Base-by-base conservation (phyloP, 2,888 invertebrate genomes). In the Trisateles emortualis region DNA sequence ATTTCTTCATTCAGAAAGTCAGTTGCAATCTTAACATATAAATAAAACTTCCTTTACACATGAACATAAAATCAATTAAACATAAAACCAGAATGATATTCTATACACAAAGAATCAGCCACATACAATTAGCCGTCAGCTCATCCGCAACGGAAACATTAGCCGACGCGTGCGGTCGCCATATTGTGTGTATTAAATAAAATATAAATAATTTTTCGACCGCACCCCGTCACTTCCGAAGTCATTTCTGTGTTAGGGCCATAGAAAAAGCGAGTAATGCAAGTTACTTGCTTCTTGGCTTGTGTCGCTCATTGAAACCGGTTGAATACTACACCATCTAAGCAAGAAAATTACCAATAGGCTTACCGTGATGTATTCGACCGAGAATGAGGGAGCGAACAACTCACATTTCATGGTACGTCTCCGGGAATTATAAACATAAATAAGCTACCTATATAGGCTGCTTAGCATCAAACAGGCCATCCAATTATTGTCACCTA, bases 121-220 rank as follows among this genome's bases (percentile, higher is more conserved):
- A 52, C 54, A 59, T 52, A 62, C 58, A 67, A 79, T 79, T 79
- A 76, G 76, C 41, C 52, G 16, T n/a, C 41, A 57, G 61, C 60
- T 74, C 70, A 71, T 53, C 70, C 67, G 52, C 48, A 59, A 64
- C 74, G 79, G 79, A 79, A 72, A 66, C 74, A 79, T 79, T 78
- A 80, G 60, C 44, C 44, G 43, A 29, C 64, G 66, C 72, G 70
- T 68, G 74, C 64, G 65, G 64, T 54, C 58, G 44, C 64, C 66
- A 72, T 69, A 69, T 72, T 74, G 70, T 64, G 59, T 64, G 59
- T 56, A 47, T 49, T 52, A 59, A 70, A 60, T 57, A 47, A 57
- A 65, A 64, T 64, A 68, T 70, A 67, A 71, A 68, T 52, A 60
- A 52, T 68, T 53, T n/a, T 62, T 43, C 38, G 59, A 58, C 66